Base-by-base conservation (phyloP, 2,797 vertebrate genomes). In the Lagodon rhomboides region DNA sequence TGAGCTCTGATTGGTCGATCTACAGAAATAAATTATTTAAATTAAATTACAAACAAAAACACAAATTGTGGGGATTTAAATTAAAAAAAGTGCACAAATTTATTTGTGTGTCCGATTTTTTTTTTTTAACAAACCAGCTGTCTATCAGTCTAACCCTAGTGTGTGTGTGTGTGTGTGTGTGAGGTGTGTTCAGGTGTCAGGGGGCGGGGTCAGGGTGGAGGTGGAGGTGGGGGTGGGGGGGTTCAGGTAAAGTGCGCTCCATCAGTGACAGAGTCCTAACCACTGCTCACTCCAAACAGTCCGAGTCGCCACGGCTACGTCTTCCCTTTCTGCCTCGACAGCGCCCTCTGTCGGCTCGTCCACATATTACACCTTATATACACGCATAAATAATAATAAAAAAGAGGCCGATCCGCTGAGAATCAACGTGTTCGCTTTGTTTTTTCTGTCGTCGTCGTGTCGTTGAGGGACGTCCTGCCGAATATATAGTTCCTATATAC, bases 241-340 rank as follows among this genome's bases (percentile, higher is more conserved):
- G 82, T 84, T 78, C 46, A 72, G 91, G 90, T 96, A 95, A 96
- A 96, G 94, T 95, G 94, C 93, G 75, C 92, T 94, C 94, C 89
- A 85, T 92, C 89, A 87, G 20, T 53, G 76, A 88, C 80, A 70
- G 84, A 93, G 90, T 89, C 89, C 84, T 47, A 87, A 91, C 74
- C 73, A 75, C 82, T 74, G 78, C 82, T 87, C 89, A 82, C 90
- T 91, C 80, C 73, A 82, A 94, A 95, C 94, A 94, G 93, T 95
- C 93, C 69, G n/a, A 76, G 89, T 90, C 86, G 18, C 85, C 89
- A 64, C 77, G 56, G 89, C 88, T 87, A 87, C 84, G 46, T 83
- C 84, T 79, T 90, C 90, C 88, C 89, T 87, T 89, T 87, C 87
- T 83, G 85, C 81, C 89, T 89, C 91, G 70, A 70, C 77, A 91